Percentiles rank a stretch among this genome's conserved stretches.
phyloP scores from a whole-genome alignment of 35 echinoderm and acorn worm genomes.

The Chiridota heheva region DNA sequence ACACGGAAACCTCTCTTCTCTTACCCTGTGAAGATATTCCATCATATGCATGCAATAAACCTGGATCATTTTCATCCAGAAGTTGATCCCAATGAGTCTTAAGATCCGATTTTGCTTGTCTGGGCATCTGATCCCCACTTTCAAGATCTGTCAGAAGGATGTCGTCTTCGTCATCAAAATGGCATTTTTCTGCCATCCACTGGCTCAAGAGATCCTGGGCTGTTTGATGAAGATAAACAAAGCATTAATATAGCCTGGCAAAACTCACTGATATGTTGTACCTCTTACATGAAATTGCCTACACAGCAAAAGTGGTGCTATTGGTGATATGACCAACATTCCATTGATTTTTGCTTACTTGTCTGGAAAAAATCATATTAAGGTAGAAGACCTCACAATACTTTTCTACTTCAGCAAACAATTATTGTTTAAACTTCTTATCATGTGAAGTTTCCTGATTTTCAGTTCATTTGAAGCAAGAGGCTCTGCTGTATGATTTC shows the following conservation, averaged over 20 bases:
- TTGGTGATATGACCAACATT: neutral
- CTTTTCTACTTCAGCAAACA: neutral
- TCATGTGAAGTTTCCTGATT: too few relatives aligned
- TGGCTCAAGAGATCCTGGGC: conserved; percentile 91
- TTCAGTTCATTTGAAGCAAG: too few relatives aligned
- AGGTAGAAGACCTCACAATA: neutral
- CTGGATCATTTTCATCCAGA: conserved; percentile 74
- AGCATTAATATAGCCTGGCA: neutral
- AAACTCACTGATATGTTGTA: neutral
- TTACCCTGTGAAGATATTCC: conserved; percentile 80
- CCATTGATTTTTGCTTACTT: too few relatives aligned
- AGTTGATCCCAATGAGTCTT: conserved; percentile 75
- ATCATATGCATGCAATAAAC: conserved; percentile 49
- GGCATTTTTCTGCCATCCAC: conserved; percentile 96
- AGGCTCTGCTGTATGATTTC: too few relatives aligned
- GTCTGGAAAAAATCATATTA: neutral
- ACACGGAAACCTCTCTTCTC: too few relatives aligned
- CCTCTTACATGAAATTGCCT: neutral
- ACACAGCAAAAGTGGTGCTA: neutral
- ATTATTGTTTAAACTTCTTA: neutral
- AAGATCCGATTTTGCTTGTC: conserved; percentile 57
- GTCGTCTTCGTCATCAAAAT: conserved; percentile 70
- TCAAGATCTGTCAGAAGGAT: conserved; percentile 42
- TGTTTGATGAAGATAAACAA: neutral
- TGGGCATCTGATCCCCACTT: neutral